Conservation (phyloP, 2,888 invertebrate genomes). For the Tiphia femorata region DNA sequence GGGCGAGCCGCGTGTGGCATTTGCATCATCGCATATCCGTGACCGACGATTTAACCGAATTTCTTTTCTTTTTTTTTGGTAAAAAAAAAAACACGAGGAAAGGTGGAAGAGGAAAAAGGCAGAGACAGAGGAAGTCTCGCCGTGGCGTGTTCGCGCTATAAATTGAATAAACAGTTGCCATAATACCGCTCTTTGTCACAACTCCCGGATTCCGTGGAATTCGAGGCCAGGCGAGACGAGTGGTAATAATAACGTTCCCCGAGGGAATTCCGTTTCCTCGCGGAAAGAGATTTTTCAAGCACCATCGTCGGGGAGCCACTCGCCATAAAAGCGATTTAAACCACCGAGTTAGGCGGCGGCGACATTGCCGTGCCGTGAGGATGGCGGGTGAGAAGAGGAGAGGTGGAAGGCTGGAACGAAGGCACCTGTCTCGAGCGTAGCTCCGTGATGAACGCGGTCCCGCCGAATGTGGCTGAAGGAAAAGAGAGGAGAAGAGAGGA, state of each 20-base stretch:
- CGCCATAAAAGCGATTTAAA: constrained; percentile 24
- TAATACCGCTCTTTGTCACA: neutral
- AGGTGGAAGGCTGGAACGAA: neutral
- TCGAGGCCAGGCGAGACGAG: constrained; percentile 23
- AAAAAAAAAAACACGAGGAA: no score
- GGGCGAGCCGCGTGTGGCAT: no score
- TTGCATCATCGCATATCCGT: no score
- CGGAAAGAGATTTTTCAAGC: constrained; percentile 24
- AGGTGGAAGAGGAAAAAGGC: neutral
- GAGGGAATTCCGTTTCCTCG: constrained; percentile 16
- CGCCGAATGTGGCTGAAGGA: neutral
- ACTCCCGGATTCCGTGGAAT: constrained; percentile 13
- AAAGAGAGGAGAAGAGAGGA: neutral
- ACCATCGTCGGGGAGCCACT: constrained; percentile 20
- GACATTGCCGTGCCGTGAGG: constrained; percentile 9
- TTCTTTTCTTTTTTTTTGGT: no score
- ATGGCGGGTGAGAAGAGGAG: constrained; percentile 3
- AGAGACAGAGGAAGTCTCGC: neutral
- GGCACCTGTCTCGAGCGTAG: neutral
- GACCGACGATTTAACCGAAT: no score
- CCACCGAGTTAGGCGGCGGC: constrained; percentile 15
- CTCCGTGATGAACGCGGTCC: neutral
- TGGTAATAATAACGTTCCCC: constrained; percentile 27
- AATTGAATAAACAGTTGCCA: neutral
- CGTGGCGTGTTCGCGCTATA: neutral